These are phyloP conservation scores for Amorpha juglandis DNA, from an alignment of 2,888 invertebrate genomes.

Conservation along the genomic window DNA sequence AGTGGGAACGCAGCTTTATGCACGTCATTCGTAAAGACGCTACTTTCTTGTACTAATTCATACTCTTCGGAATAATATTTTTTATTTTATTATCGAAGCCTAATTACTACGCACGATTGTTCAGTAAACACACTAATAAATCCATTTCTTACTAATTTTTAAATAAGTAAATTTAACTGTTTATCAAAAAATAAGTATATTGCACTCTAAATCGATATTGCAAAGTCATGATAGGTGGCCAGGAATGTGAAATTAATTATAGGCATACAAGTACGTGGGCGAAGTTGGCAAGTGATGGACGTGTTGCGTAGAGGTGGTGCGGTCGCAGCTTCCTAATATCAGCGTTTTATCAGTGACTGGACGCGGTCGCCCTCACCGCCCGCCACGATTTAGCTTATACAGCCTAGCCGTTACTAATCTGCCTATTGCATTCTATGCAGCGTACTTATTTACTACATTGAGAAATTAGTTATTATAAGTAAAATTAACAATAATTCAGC, in stretches of 20 bases:
- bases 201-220: not conserved
- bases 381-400: slow-evolving; percentile 31
- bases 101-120: too few relatives aligned
- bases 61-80: too few relatives aligned
- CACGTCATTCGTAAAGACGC: too few relatives aligned
- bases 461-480: too few relatives aligned
- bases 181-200: not conserved
- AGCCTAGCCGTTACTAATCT: slow-evolving; percentile 13
- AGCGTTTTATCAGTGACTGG: slow-evolving; percentile 76
- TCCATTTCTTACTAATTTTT: too few relatives aligned
- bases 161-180: not conserved
- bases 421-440: not conserved
- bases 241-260: slow-evolving; percentile 43
- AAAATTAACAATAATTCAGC: too few relatives aligned
- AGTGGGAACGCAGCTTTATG: too few relatives aligned
- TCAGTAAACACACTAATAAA: too few relatives aligned
- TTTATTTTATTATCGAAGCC: too few relatives aligned
- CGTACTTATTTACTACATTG: too few relatives aligned
- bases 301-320: slow-evolving; percentile 52
- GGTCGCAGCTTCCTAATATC: slow-evolving; percentile 73
- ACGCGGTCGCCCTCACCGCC: slow-evolving; percentile 49
- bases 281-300: slow-evolving; percentile 61
- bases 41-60: too few relatives aligned
- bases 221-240: not conserved
- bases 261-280: slow-evolving; percentile 46